Evolutionary conservation across 2,797 vertebrate species (phyloP).

Genomic region (Botia kubotai): DNA sequence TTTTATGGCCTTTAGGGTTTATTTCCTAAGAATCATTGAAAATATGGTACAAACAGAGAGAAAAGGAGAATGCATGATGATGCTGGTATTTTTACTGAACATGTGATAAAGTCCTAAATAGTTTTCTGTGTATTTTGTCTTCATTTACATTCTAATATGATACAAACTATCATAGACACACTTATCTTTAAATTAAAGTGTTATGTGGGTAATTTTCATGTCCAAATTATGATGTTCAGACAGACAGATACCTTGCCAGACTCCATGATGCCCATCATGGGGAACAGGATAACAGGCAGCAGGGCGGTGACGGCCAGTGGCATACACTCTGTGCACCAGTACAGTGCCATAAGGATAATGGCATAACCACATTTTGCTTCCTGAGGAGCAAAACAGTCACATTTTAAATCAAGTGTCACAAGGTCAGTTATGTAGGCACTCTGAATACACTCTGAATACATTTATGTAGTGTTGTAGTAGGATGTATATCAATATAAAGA

Average conservation of each 20-base stretch:
- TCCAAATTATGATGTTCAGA: not conserved
- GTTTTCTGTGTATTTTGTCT: not conserved
- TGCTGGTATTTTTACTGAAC: not conserved
- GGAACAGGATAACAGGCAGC: conserved; percentile 89
- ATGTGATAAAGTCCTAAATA: not conserved
- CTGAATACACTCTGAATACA: not conserved
- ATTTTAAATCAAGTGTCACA: not conserved
- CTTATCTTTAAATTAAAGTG: not conserved
- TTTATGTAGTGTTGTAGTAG: not conserved
- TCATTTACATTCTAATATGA: not conserved
- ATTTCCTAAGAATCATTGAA: not conserved
- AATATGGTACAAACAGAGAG: not conserved
- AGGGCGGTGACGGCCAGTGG: conserved; percentile 90
- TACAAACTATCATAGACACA: not conserved
- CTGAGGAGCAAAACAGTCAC: conserved; percentile 68
- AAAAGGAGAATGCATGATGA: conserved; percentile 13
- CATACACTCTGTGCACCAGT: conserved; percentile 93
- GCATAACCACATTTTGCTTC: conserved; percentile 84
- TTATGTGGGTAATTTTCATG: not conserved
- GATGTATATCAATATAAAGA: not conserved
- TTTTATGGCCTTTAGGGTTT: conserved; percentile 12
- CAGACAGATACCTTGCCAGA: conserved; percentile 66
- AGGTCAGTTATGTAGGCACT: not conserved
- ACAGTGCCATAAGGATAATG: conserved; percentile 92
- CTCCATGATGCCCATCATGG: conserved; percentile 90